These are phyloP conservation scores for Patella caerulea DNA, from an alignment of 2,888 invertebrate genomes.

Conservation along the genomic window DNA sequence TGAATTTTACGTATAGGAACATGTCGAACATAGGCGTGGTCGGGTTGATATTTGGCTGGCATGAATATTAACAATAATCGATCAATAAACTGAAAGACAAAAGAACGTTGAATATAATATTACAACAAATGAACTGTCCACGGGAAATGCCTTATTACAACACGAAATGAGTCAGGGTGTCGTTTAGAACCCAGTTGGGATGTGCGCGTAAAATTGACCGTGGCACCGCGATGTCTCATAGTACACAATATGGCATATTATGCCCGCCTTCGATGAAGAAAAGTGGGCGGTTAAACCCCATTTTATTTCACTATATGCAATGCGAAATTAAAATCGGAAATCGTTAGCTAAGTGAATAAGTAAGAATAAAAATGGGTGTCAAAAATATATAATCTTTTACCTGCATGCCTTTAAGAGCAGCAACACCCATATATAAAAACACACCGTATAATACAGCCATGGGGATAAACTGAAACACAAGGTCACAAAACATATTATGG, in stretches of 20 bases:
- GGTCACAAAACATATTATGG: neutral
- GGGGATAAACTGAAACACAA: conserved; percentile 81
- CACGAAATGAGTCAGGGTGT: neutral
- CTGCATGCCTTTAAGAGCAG: conserved; percentile 90
- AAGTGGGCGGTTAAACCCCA: too few species aligned
- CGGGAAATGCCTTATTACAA: neutral
- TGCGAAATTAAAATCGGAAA: neutral
- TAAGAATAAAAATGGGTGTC: neutral
- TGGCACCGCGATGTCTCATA: too few species aligned
- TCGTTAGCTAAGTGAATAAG: neutral
- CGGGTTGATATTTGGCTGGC: conserved; percentile 99
- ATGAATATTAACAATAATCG: conserved; percentile 95
- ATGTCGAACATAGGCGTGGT: conserved; percentile 96
- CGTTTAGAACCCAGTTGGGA: too few species aligned
- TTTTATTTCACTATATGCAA: neutral
- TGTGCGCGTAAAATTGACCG: too few species aligned
- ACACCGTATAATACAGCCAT: conserved; percentile 99
- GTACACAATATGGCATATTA: too few species aligned
- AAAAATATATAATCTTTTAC: conserved; percentile 45
- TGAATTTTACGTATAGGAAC: conserved; percentile 86
- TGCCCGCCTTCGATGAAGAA: too few species aligned
- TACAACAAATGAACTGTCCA: neutral
- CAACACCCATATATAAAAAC: conserved; percentile 97
- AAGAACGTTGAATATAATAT: neutral
- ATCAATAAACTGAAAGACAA: conserved; percentile 86